Percentiles rank a stretch among this genome's conserved stretches.
Conservation (phyloP, 2,797 vertebrate species). For the Strix occidentalis region DNA sequence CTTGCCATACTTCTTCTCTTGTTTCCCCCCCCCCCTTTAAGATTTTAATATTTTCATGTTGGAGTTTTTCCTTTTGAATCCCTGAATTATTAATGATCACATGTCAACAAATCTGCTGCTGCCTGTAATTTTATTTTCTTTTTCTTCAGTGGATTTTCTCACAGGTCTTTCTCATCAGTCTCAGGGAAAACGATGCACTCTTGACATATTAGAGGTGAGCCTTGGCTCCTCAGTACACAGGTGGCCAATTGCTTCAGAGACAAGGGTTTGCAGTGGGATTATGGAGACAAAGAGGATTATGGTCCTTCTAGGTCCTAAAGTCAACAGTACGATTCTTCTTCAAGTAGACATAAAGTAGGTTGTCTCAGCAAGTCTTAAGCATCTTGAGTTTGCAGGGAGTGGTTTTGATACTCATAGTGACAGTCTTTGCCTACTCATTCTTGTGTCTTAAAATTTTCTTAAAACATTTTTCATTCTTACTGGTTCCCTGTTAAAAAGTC, state of each 20-base stretch:
- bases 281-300: neutral
- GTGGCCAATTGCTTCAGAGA: neutral
- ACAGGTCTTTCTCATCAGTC: neutral
- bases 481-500: neutral
- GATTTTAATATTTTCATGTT: neutral
- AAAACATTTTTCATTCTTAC: neutral
- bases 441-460: neutral
- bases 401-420: neutral
- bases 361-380: neutral
- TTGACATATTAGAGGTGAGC: neutral
- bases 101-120: neutral
- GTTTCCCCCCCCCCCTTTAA: neutral
- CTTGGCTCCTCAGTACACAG: neutral
- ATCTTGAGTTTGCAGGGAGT: neutral
- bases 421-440: neutral
- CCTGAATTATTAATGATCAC: neutral
- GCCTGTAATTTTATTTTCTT: neutral
- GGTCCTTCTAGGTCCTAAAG: neutral
- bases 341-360: neutral
- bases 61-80: neutral
- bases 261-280: neutral
- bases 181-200: neutral
- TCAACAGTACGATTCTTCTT: neutral
- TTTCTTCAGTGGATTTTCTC: neutral
- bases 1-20: accelerated